These are phyloP conservation scores for Seladonia tumulorum DNA, from an alignment of 2,888 invertebrate genomes.

Conservation along the genomic window DNA sequence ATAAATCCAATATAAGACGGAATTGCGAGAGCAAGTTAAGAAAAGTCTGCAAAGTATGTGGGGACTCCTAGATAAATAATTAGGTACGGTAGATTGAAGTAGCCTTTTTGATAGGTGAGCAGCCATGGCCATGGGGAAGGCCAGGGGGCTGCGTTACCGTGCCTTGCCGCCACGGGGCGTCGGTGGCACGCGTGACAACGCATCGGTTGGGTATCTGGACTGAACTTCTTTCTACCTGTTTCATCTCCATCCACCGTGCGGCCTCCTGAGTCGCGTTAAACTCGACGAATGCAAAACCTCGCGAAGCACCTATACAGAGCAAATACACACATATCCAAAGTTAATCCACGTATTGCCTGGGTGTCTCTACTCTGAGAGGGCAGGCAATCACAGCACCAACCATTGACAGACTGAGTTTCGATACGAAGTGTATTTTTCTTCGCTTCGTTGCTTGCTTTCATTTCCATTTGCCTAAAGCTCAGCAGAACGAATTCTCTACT, in stretches of 20 bases:
- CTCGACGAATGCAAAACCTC: slow-evolving; percentile 94
- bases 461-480: slow-evolving; percentile 77
- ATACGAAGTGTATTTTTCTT: slow-evolving; percentile 78
- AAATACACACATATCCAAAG: slow-evolving; percentile 86
- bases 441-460: slow-evolving; percentile 74
- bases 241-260: slow-evolving; percentile 95
- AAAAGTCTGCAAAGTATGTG: slow-evolving; percentile 71
- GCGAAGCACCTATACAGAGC: slow-evolving; percentile 94
- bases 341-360: slow-evolving; percentile 84
- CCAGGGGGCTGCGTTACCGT: slow-evolving; percentile 83
- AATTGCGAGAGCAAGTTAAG: slow-evolving; percentile 68
- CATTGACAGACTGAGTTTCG: slow-evolving; percentile 82
- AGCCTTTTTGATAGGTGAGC: slow-evolving; percentile 82
- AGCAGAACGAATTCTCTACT: slow-evolving; percentile 71
- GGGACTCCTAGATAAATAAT: slow-evolving; percentile 77
- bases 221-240: slow-evolving; percentile 89
- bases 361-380: slow-evolving; percentile 84
- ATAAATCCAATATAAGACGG: slow-evolving; percentile 58
- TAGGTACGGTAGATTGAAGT: slow-evolving; percentile 82
- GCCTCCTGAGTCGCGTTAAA: slow-evolving; percentile 95
- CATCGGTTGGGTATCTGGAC: slow-evolving; percentile 82
- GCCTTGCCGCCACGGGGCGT: slow-evolving; percentile 84
- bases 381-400: slow-evolving; percentile 84
- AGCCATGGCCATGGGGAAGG: slow-evolving; percentile 82
- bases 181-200: slow-evolving; percentile 82